Base-by-base conservation (phyloP, 2,113 vertebrate genomes). In the Oceanites oceanicus region DNA sequence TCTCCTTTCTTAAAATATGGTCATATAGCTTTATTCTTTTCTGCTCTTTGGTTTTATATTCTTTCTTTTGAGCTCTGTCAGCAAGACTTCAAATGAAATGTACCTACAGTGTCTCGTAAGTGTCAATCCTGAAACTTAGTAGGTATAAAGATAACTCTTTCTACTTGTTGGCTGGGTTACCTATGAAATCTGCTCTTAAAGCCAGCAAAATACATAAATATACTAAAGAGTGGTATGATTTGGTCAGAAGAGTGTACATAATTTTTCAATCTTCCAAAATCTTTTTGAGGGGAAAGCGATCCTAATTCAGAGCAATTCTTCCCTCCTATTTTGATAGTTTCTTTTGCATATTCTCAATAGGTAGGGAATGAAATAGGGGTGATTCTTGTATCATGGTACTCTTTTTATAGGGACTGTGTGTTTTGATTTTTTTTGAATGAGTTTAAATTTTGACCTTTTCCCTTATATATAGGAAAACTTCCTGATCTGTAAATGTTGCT, bases 331-430 rank as follows among this genome's bases (percentile, higher is more conserved):
- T 63, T 59, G n/a, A 29, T 36, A 20, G 17, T 55, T 82, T 25
- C 10, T 70, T 6, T 74, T 67, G 9, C 4, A 3, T 49, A 4
- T 67, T 75, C 29, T 82, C 30, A 27, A 4, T 17, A 21, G 26
- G 6, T 52, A 38, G 11, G 13, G 27, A 73, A 81, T 27, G 6
- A 70, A 77, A 61, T 49, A 42, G 42, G 32, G 5, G 3, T 68
- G 23, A 47, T 62, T 21, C 11, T 63, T 86, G 4, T 29, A 9
- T 34, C 12, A 1, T 34, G 22, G 7, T 68, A 15, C 32, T 68
- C 4, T 25, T 73, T 53, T 72, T 40, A 6, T 21, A 21, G 32
- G 4, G n/a, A 52, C 14, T 27, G 8, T 0, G 3, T 6, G 1
- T 29, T 88, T 44, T 36, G 27, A 9, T 36, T 19, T 44, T 38